Conservation (phyloP, 2,113 vertebrate genomes). For the Callorhinus ursinus region DNA sequence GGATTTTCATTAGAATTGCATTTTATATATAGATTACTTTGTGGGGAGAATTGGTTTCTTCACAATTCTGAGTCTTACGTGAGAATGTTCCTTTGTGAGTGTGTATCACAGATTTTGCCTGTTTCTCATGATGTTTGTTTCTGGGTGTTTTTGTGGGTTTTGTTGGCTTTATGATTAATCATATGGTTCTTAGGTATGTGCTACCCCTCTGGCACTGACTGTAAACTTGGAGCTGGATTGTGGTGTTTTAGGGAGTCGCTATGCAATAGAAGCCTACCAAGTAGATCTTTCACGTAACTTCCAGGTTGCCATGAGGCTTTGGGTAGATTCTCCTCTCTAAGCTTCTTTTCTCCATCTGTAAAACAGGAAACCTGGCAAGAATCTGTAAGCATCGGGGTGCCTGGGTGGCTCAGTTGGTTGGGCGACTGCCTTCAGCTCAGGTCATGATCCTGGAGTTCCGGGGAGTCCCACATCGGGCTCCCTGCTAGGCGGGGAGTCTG, state of each 20-base stretch:
- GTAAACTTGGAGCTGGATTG: neutral
- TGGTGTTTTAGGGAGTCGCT: neutral
- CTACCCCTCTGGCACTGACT: neutral
- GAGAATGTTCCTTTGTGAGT: neutral
- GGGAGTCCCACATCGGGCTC: no score
- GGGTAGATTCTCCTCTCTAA: neutral
- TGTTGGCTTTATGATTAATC: slow-evolving; percentile 38
- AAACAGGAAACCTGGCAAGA: neutral
- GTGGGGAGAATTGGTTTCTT: neutral
- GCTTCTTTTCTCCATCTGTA: neutral
- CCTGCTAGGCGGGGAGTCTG: no score
- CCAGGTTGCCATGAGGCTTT: neutral
- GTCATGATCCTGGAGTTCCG: no score
- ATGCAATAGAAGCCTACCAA: neutral
- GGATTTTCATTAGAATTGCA: slow-evolving; percentile 23
- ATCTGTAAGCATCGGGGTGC: neutral
- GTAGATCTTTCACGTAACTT: neutral
- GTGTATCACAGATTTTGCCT: neutral
- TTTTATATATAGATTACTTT: slow-evolving; percentile 43
- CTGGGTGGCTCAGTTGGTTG: no score
- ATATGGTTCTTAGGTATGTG: neutral
- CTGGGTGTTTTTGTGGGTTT: slow-evolving; percentile 8
- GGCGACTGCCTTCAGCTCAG: no score
- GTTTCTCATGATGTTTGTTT: slow-evolving; percentile 36
- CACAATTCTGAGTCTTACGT: slow-evolving; percentile 13